Percentiles rank a stretch among this genome's conserved stretches.
Conservation (phyloP, 2,113 vertebrate genomes). For the Hippocampus abdominalis region DNA sequence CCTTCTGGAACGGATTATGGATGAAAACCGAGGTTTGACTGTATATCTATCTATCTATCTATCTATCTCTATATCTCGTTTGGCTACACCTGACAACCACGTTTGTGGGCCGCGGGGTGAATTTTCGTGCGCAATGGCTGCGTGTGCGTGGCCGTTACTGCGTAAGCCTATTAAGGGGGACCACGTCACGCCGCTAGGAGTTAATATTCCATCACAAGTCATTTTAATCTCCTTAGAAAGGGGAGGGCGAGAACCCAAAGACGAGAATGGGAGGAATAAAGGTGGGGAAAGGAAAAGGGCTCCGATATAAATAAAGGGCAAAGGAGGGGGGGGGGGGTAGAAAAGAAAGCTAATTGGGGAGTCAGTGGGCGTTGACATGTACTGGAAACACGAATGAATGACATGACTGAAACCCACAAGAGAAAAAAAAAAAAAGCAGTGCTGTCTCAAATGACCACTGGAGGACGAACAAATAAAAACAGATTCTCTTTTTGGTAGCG, state of each 20-base stretch:
- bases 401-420: slow-evolving; percentile 42
- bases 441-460: slow-evolving; percentile 51
- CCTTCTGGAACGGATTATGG: no score
- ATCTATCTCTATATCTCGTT: not conserved
- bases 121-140: slow-evolving; percentile 3
- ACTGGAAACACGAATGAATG: slow-evolving; percentile 49
- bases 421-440: slow-evolving; percentile 24
- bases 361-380: slow-evolving; percentile 24
- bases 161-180: slow-evolving; percentile 54
- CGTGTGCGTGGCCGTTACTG: slow-evolving; percentile 9
- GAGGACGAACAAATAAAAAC: not conserved
- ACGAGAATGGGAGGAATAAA: slow-evolving; percentile 6
- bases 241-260: slow-evolving; percentile 16
- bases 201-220: slow-evolving; percentile 69
- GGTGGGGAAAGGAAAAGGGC: slow-evolving; percentile 11
- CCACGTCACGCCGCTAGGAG: slow-evolving; percentile 42
- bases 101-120: slow-evolving; percentile 21
- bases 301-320: no score
- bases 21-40: no score
- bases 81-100: slow-evolving; percentile 22
- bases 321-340: no score
- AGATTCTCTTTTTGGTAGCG: not conserved
- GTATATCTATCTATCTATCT: no score
- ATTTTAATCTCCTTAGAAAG: slow-evolving; percentile 64
- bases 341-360: not conserved